phyloP scores from a whole-genome alignment of 2,888 invertebrate species.

The Harpalus rubripes region DNA sequence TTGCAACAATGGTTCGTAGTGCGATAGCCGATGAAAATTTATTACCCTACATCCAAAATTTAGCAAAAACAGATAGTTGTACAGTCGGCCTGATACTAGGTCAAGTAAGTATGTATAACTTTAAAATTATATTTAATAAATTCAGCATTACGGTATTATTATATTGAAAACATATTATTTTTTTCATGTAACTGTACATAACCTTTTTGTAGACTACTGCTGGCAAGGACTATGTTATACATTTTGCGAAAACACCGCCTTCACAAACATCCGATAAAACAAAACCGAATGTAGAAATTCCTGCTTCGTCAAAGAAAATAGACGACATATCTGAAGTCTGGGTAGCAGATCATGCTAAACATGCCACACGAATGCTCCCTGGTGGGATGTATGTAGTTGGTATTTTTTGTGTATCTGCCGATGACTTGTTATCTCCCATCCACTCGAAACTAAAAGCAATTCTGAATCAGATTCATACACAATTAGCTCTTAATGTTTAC shows the following conservation, averaged over 20 bases:
- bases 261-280: constrained; percentile 77
- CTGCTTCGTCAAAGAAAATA: constrained; percentile 76
- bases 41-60: constrained; percentile 83
- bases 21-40: constrained; percentile 85
- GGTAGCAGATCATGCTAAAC: constrained; percentile 90
- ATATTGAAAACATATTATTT: too few species aligned
- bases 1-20: constrained; percentile 82
- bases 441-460: constrained; percentile 81
- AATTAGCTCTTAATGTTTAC: constrained; percentile 79
- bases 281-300: constrained; percentile 73
- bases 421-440: constrained; percentile 81
- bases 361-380: constrained; percentile 93
- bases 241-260: constrained; percentile 87
- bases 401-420: constrained; percentile 86
- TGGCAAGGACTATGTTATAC: constrained; percentile 87
- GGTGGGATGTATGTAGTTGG: constrained; percentile 93
- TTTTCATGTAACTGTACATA: constrained; percentile 1
- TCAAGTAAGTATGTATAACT: constrained; percentile 81
- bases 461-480: constrained; percentile 80
- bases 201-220: constrained; percentile 79
- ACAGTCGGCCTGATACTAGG: constrained; percentile 88
- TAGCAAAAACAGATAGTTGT: constrained; percentile 82
- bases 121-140: too few species aligned
- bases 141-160: too few species aligned
- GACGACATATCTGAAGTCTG: constrained; percentile 83